Evolutionary conservation across 2,888 invertebrate species (phyloP), one percentile per base, ranked within the genome.

Genomic region (Dusona sp.): DNA sequence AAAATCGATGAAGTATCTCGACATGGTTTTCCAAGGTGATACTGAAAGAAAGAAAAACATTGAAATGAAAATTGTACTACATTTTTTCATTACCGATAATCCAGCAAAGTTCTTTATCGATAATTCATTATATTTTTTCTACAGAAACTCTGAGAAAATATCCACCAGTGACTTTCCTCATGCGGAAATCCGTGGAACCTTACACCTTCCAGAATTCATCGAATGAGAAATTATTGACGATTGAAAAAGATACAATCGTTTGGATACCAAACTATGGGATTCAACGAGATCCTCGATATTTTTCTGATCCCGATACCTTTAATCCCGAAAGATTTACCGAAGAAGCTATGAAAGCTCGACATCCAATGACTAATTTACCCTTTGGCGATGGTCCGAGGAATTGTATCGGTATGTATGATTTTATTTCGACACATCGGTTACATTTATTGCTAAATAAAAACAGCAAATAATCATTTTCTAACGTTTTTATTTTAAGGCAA

Each of bases 91-190:
- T n/a, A 7, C n/a, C 8, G 22, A 54, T 7, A 8, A n/a, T 0
- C 22, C 51, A n/a, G n/a, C n/a, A 22, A 7, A n/a, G 1, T 54
- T 54, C 8, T n/a, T 8, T 7, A 54, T 54, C n/a, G n/a, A 54
- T 54, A 54, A 54, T 54, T 0, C n/a, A 8, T n/a, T n/a, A 54
- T 54, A 54, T 54, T 54, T 79, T 73, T 51, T 82, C 48, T 25
- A 22, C 89, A 94, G 95, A 95, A 90, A 94, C 95, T 0, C 88
- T 95, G 25, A 91, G 95, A 36, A 93, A 94, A 73, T 94, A 94
- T 90, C 95, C 95, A 72, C 94, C 94, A 2, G 90, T 92, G 0
- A 86, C 92, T 7, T 68, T 90, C 9, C 85, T 94, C 13, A 92
- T 91, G 81, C 91, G 95, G 84, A 88, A 90, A 74, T 93, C 94